Base-by-base conservation (phyloP, 2,888 invertebrate genomes). In the Drosophila formosana region DNA sequence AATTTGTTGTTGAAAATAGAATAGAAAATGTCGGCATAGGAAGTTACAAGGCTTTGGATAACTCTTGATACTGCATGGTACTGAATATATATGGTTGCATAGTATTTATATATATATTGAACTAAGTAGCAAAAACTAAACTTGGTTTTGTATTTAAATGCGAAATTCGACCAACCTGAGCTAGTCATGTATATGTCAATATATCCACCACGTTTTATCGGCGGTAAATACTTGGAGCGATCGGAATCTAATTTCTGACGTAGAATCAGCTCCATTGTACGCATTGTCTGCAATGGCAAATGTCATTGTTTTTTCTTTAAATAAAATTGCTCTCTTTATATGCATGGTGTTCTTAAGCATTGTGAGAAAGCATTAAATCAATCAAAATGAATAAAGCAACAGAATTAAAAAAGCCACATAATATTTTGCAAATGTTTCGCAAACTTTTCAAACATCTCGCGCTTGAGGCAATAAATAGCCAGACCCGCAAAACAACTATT, bases 161-260 rank as follows among this genome's bases (percentile, higher is more conserved):
- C 32, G 61, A 37, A 37, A 55, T 66, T 73, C 60, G 89, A 90
- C 90, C 94, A 94, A 97, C 97, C 97, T 96, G 96, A 96, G 93
- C 96, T 96, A 93, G 96, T 96, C 93, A 96, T 95, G 94, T 96
- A 97, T 91, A 96, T 95, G 93, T 97, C 96, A 93, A 95, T 95
- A 93, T 95, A 94, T 93, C 95, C 95, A 92, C 96, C 96, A 92
- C 96, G 94, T 94, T 96, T 96, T 93, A 97, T 94, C 81, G 96
- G 95, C 91, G 96, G 96, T 92, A 97, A 95, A 92, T 95, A 94
- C 94, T 96, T 96, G 92, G 96, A 95, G 92, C 96, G 95, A 92
- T 94, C 94, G 92, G 95, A 95, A 93, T 95, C 95, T 94, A 96
- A 94, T 92, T 94, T 94, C 92, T 94, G 93, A 92, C 94, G 94